Percentiles rank a stretch among this genome's conserved stretches.
Evolutionary conservation across 1,140 invertebrate genomes (phyloP).

Genomic region (Sesamia nonagrioides): DNA sequence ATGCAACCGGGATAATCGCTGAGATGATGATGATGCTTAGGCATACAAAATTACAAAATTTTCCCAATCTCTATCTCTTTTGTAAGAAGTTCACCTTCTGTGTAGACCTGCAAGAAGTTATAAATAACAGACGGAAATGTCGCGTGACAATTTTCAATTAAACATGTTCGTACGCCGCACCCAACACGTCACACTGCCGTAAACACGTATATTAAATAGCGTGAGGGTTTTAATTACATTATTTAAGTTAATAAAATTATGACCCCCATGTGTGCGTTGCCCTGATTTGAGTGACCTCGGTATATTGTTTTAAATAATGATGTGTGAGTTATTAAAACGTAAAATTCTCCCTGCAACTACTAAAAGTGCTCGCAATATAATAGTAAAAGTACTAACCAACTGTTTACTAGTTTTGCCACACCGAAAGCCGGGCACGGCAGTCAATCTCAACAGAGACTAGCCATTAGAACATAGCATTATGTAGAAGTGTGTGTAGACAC

Average conservation of each 20-base stretch:
- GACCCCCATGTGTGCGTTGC: conserved; percentile 28
- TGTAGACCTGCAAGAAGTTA: not conserved
- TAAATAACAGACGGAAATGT: conserved; percentile 40
- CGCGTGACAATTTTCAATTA: conserved; percentile 63
- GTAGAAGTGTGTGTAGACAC: too few species aligned
- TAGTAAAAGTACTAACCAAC: too few species aligned
- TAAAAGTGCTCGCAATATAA: too few species aligned
- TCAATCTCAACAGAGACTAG: too few species aligned
- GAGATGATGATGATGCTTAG: too few species aligned
- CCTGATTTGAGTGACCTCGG: conserved; percentile 35
- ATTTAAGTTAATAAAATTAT: conserved; percentile 55
- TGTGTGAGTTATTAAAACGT: not conserved
- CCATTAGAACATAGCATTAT: too few species aligned
- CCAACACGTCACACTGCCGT: conserved; percentile 50
- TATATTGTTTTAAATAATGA: conserved; percentile 9
- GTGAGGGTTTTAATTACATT: conserved; percentile 51
- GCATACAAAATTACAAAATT: too few species aligned
- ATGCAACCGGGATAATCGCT: too few species aligned
- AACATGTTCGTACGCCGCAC: conserved; percentile 48
- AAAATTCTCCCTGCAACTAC: not conserved
- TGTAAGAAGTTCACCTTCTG: conserved; percentile 36
- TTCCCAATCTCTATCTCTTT: too few species aligned
- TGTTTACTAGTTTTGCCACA: too few species aligned
- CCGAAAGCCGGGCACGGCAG: too few species aligned
- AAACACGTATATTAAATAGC: conserved; percentile 56